Base-by-base conservation (phyloP, 1,140 invertebrate species). In the Battus philenor region DNA sequence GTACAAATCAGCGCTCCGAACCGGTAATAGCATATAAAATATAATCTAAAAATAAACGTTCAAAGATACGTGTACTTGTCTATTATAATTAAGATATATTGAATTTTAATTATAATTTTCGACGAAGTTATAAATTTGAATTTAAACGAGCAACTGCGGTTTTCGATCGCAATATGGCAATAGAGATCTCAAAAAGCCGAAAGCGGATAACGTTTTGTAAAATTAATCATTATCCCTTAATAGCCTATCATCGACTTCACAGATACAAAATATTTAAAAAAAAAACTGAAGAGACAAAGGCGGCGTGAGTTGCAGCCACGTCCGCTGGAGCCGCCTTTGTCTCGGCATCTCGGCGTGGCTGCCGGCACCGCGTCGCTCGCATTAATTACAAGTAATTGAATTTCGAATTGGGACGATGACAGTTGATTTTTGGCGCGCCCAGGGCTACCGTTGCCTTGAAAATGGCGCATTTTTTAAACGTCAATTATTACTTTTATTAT, bases 321-420 rank as follows among this genome's bases (percentile, higher is more conserved):
- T 56, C 66, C 55, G 36, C 51, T 50, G 57, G 67, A 73, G 43
- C 68, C 29, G 30, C 58, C 49, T 77, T 81, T 81, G 77, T 81
- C 77, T 81, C 68, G 68, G 64, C 65, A 76, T 72, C 62, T 58
- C 68, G 69, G 69, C 70, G 65, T 74, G 61, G 58, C 54, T 57
- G 57, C 68, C 65, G 70, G 68, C 73, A 73, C 71, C 60, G 67
- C 59, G 63, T 67, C 57, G 63, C 52, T 66, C 68, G 75, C 67
- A 83, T 83, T 83, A 81, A 83, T 83, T 83, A 79, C 75, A 72
- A 44, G 53, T 83, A 83, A 84, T 84, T 81, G 79, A 84, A 84
- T 84, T 81, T 84, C 64, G 79, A 76, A 84, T 84, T 84, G 77
- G 74, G 73, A 84, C 76, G 77, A 84, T 84, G 80, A 84, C 80